Percentiles rank a stretch among this genome's conserved stretches.
phyloP scores from a whole-genome alignment of 2,888 invertebrate genomes.

The Cantharis nigra region DNA sequence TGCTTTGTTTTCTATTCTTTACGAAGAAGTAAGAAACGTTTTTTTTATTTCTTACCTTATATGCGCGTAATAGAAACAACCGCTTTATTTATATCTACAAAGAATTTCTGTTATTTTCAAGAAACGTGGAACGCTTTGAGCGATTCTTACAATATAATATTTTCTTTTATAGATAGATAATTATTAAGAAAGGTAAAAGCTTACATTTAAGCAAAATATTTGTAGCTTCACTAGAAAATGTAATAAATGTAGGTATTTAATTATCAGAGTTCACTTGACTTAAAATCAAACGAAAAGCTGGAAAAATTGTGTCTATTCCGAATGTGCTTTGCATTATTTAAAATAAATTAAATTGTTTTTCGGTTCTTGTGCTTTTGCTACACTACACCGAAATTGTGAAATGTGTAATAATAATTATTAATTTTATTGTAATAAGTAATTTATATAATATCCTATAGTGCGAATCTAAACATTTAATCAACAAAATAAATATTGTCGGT shows the following conservation, averaged over 20 bases:
- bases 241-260: not conserved
- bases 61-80: constrained; percentile 20
- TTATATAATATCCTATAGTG: not conserved
- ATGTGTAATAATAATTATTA: not conserved
- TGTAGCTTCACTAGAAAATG: not conserved
- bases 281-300: not conserved
- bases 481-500: not conserved
- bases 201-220: not conserved
- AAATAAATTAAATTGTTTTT: not conserved
- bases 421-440: not conserved
- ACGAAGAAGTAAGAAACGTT: constrained; percentile 19
- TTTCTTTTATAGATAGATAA: constrained; percentile 1
- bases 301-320: not conserved
- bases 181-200: not conserved
- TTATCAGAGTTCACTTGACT: not conserved
- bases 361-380: not conserved
- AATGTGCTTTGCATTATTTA: not conserved
- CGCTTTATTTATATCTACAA: constrained; percentile 25
- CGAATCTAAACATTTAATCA: not conserved
- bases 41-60: constrained; percentile 17
- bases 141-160: constrained; percentile 14
- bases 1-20: constrained; percentile 31
- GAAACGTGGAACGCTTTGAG: constrained; percentile 9
- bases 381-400: not conserved
- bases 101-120: constrained; percentile 15